phyloP scores from a whole-genome alignment of 2,888 invertebrate species.

The Tubulanus polymorphus region DNA sequence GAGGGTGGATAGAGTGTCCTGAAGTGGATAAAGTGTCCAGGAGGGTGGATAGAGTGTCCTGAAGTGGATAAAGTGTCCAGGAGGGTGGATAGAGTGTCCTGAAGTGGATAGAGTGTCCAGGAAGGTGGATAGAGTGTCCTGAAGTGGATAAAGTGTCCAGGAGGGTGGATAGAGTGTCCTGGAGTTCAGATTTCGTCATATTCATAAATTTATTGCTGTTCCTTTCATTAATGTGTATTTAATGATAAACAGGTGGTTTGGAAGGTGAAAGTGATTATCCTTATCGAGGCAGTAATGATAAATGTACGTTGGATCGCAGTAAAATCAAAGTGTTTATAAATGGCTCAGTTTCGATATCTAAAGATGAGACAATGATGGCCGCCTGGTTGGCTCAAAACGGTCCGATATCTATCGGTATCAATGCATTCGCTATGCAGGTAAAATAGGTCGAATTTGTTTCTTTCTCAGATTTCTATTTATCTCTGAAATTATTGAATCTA shows the following conservation, averaged over 20 bases:
- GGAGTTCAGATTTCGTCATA: no score
- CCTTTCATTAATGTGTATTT: no score
- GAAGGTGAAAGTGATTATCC: conserved; percentile 88
- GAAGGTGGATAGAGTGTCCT: no score
- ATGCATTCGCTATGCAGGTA: conserved; percentile 87
- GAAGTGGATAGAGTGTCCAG: no score
- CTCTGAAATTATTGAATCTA: neutral
- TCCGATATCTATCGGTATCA: conserved; percentile 91
- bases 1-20: no score
- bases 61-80: no score
- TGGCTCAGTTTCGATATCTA: conserved; percentile 80
- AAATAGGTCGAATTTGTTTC: conserved; percentile 5
- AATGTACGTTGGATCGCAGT: conserved; percentile 67
- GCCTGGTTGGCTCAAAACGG: conserved; percentile 84
- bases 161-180: no score
- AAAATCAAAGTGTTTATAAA: conserved; percentile 64
- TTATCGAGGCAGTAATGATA: conserved; percentile 77
- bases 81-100: no score
- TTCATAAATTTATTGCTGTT: no score
- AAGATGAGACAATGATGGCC: conserved; percentile 82
- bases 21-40: no score
- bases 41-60: no score
- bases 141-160: no score
- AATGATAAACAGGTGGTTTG: conserved; percentile 68
- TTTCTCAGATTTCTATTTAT: neutral